Evolutionary conservation across 2,888 invertebrate genomes (phyloP).

Genomic region (Anoncus sp.): DNA sequence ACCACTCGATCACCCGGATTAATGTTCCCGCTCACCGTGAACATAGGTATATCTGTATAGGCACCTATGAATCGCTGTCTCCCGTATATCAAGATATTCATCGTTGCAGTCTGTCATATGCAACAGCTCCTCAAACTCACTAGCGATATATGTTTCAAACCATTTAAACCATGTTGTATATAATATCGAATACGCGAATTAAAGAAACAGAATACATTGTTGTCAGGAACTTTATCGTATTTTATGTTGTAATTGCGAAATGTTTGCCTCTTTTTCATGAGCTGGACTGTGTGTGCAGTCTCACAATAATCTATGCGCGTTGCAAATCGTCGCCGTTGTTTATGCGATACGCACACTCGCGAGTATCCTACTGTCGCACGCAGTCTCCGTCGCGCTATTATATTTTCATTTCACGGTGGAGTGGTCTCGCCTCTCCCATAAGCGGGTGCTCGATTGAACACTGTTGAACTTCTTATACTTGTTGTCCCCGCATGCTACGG

Average conservation of each 20-base stretch:
- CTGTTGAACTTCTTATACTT: slow-evolving; percentile 67
- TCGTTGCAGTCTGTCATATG: slow-evolving; percentile 17
- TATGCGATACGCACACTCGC: slow-evolving; percentile 36
- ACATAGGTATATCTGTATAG: too few relatives aligned
- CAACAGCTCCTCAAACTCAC: slow-evolving; percentile 16
- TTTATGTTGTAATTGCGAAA: too few relatives aligned
- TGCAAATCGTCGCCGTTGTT: slow-evolving; percentile 46
- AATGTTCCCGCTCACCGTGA: slow-evolving; percentile 46
- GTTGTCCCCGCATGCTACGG: slow-evolving; percentile 14
- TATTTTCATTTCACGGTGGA: slow-evolving; percentile 80
- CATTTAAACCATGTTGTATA: slow-evolving; percentile 8
- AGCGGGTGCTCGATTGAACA: slow-evolving; percentile 73
- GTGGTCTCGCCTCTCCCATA: slow-evolving; percentile 73
- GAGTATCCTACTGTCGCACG: slow-evolving; percentile 26
- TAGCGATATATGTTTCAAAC: slow-evolving; percentile 23
- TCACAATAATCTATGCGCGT: slow-evolving; percentile 59
- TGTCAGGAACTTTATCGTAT: background rate
- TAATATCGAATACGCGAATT: background rate
- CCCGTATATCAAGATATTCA: slow-evolving; percentile 52
- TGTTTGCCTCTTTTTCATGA: slow-evolving; percentile 3
- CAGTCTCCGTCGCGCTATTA: slow-evolving; percentile 68
- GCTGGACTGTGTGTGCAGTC: slow-evolving; percentile 45
- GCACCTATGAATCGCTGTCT: too few relatives aligned
- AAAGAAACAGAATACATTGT: background rate
- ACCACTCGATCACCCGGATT: slow-evolving; percentile 61